Percentiles rank a stretch among this genome's conserved stretches.
Conservation (phyloP, 2,113 vertebrate genomes). For the Puntigrus tetrazona region DNA sequence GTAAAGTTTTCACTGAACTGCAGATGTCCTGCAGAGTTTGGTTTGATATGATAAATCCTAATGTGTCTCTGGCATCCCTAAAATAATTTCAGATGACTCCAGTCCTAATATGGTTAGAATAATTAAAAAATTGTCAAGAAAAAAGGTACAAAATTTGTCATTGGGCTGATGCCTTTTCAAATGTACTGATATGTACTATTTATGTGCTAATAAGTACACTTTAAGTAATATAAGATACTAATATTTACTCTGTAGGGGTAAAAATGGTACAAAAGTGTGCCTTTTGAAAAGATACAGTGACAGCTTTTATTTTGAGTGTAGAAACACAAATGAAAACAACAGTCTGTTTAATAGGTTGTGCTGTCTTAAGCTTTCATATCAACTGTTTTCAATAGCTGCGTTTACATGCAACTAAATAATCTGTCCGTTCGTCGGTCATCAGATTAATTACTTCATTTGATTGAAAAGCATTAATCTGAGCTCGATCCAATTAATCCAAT, state of each 20-base stretch:
- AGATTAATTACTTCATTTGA: no score
- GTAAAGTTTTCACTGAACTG: slow-evolving; percentile 12
- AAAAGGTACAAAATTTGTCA: background rate
- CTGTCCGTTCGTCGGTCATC: no score
- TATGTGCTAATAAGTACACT: no score
- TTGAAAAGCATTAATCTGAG: background rate
- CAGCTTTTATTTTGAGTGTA: background rate
- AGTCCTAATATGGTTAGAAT: background rate
- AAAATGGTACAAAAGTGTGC: background rate
- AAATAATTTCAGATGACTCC: background rate
- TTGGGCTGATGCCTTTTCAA: no score
- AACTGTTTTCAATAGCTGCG: background rate
- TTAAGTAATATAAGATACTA: background rate
- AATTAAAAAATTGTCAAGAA: background rate
- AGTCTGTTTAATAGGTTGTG: background rate
- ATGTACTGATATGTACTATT: no score
- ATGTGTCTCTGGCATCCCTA: background rate
- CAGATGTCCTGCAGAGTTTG: slow-evolving; percentile 1
- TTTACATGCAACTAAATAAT: no score
- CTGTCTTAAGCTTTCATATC: background rate
- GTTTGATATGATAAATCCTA: background rate
- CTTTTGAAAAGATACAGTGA: background rate
- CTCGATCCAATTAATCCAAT: background rate
- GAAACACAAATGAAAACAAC: background rate
- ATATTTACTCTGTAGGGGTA: background rate